These are phyloP conservation scores for Alsophila aescularia DNA, from an alignment of 2,888 invertebrate genomes.

Conservation along the genomic window DNA sequence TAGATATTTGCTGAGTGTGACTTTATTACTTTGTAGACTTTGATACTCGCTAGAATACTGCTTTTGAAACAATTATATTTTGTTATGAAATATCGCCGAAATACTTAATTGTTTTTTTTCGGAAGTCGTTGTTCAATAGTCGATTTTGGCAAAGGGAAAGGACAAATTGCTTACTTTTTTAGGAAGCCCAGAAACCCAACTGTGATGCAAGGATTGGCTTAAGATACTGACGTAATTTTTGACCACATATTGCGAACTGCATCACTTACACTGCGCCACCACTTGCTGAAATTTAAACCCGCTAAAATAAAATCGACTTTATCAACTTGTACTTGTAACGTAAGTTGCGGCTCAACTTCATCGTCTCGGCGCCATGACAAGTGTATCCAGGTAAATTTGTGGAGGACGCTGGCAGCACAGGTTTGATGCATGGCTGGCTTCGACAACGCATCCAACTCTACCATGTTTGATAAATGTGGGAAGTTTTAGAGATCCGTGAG, in stretches of 20 bases:
- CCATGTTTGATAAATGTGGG: conserved; percentile 25
- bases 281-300: conserved; percentile 61
- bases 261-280: conserved; percentile 34
- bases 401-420: conserved; percentile 47
- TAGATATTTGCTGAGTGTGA: conserved; percentile 15
- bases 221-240: neutral
- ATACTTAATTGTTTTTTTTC: too few species aligned
- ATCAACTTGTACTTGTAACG: conserved; percentile 62
- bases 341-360: conserved; percentile 52
- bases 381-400: conserved; percentile 64
- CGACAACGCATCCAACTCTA: too few species aligned
- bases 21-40: conserved; percentile 6
- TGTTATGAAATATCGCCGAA: too few species aligned
- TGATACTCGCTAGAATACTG: neutral
- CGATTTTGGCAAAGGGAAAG: too few species aligned
- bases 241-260: conserved; percentile 7
- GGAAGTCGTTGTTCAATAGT: too few species aligned
- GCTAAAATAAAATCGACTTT: conserved; percentile 65
- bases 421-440: conserved; percentile 38
- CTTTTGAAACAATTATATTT: neutral
- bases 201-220: too few species aligned
- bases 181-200: too few species aligned
- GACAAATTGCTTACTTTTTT: too few species aligned
- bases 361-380: conserved; percentile 62
- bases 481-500: conserved; percentile 21